A percentile compares a stretch with the other conserved stretches of the same genome.
These are phyloP conservation scores for Vannuccia rotundouncinata DNA, from an alignment of 2,888 invertebrate species.

Conservation along the genomic window DNA sequence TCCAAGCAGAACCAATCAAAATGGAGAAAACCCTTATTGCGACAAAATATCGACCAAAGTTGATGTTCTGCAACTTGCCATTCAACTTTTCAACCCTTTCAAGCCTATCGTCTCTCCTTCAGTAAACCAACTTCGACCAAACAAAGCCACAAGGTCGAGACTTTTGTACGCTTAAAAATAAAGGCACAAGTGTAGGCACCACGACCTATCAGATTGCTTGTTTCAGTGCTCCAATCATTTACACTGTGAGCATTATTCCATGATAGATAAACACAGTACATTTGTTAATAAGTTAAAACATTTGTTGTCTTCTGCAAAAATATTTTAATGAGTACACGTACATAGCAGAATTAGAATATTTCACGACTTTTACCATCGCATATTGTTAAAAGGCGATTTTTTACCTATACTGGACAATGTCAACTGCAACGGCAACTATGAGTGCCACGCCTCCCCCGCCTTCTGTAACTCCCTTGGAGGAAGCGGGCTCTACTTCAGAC, in stretches of 20 bases:
- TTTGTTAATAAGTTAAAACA: background rate
- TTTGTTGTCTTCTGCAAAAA: background rate
- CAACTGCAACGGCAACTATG: slow-evolving; percentile 7
- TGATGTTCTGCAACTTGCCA: background rate
- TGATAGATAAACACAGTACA: background rate
- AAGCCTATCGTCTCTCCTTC: too few species aligned
- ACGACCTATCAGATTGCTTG: background rate
- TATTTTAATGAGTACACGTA: background rate
- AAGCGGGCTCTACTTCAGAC: slow-evolving; percentile 30
- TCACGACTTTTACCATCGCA: background rate
- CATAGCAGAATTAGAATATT: background rate
- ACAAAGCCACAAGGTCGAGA: background rate
- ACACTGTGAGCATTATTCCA: background rate
- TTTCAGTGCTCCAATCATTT: background rate
- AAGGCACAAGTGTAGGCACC: background rate
- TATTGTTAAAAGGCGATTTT: background rate
- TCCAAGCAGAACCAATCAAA: background rate
- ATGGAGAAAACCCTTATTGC: background rate
- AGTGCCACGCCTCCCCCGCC: slow-evolving; percentile 15
- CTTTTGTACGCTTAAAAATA: background rate
- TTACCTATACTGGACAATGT: background rate
- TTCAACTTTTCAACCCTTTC: background rate
- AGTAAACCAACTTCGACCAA: background rate
- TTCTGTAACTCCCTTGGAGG: background rate
- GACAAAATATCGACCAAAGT: background rate